A percentile compares a stretch with the other conserved stretches of the same genome.
These are phyloP conservation scores for Zosterops borbonicus DNA, from an alignment of 2,113 vertebrate genomes.

Conservation along the genomic window DNA sequence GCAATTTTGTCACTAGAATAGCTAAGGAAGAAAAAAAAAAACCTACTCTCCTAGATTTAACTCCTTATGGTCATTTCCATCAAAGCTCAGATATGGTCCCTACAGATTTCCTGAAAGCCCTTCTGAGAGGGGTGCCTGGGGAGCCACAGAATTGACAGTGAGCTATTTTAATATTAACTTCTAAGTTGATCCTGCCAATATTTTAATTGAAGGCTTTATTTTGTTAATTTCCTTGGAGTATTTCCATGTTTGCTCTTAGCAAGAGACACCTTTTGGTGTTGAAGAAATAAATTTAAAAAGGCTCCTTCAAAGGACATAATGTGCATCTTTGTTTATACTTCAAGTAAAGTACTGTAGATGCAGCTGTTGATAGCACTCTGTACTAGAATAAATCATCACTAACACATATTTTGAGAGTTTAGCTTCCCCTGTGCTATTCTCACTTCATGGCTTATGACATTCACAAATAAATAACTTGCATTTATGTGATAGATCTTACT, in stretches of 20 bases:
- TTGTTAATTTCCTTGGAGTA: neutral
- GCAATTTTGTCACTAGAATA: too few relatives aligned
- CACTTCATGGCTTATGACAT: neutral
- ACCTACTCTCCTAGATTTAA: neutral
- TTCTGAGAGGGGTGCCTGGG: neutral
- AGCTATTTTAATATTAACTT: neutral
- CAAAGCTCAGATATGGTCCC: neutral
- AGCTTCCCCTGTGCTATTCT: neutral
- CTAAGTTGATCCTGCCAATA: neutral
- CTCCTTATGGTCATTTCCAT: neutral
- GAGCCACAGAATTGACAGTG: neutral
- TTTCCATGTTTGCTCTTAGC: neutral
- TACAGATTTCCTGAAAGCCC: neutral
- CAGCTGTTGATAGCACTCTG: neutral
- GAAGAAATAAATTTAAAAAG: neutral
- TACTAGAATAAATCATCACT: neutral
- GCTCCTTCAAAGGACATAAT: neutral
- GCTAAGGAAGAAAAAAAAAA: too few relatives aligned
- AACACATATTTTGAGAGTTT: neutral
- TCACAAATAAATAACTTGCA: neutral
- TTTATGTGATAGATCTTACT: neutral
- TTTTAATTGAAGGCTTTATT: neutral
- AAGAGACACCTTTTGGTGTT: neutral
- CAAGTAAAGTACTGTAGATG: neutral
- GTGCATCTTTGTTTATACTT: neutral